Evolutionary conservation across 1,140 invertebrate genomes (phyloP).

Genomic region (Pachypeltis micranthus): DNA sequence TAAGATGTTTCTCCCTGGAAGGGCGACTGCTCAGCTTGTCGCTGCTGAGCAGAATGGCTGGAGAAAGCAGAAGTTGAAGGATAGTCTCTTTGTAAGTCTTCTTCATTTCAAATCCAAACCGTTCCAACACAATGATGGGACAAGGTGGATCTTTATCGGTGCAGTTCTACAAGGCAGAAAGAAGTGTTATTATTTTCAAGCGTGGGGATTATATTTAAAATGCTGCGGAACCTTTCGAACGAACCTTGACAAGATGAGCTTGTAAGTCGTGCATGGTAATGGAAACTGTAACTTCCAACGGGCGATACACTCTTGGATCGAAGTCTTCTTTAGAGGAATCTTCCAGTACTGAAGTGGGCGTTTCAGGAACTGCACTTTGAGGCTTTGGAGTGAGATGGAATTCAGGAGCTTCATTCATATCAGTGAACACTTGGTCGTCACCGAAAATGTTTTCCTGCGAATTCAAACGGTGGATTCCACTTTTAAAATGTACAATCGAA

Average conservation of each 20-base stretch:
- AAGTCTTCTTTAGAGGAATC: constrained; percentile 46
- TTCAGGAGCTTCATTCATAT: constrained; percentile 48
- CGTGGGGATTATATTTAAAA: no score
- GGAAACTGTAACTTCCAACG: constrained; percentile 80
- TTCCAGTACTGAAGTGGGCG: constrained; percentile 41
- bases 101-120: constrained; percentile 93
- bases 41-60: constrained; percentile 66
- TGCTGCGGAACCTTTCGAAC: no score
- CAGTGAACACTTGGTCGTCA: constrained; percentile 84
- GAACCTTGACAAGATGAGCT: constrained; percentile 73
- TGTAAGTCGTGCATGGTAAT: constrained; percentile 93
- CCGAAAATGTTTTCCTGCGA: constrained; percentile 89
- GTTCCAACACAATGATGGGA: constrained; percentile 77
- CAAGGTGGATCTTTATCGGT: constrained; percentile 75
- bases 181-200: no score
- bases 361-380: constrained; percentile 34
- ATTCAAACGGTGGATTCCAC: constrained; percentile 26
- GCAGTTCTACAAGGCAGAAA: constrained; percentile 57
- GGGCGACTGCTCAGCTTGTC: constrained; percentile 45
- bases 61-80: constrained; percentile 81
- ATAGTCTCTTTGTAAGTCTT: constrained; percentile 83
- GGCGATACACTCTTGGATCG: constrained; percentile 76
- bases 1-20: constrained; percentile 57
- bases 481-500: constrained; percentile 13
- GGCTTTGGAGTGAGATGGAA: constrained; percentile 17